Evolutionary conservation across 2,113 vertebrate genomes (phyloP).

Genomic region (Tyto alba): DNA sequence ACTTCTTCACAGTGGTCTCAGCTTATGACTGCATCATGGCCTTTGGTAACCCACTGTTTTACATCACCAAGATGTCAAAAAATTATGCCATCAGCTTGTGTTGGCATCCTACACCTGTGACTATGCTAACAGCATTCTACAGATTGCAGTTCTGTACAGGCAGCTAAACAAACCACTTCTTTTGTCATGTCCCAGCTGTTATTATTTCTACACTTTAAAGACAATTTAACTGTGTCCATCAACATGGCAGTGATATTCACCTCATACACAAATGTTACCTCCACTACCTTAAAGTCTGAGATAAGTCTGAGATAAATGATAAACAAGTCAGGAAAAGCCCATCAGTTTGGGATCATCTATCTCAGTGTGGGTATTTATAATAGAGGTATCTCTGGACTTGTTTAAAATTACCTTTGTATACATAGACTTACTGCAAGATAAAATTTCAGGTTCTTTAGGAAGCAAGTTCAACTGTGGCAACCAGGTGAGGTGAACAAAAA

Average conservation of each 20-base stretch:
- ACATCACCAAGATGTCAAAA: neutral
- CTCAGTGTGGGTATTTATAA: neutral
- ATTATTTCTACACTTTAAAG: neutral
- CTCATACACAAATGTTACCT: neutral
- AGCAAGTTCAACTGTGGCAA: neutral
- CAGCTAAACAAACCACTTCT: neutral
- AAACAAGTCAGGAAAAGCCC: neutral
- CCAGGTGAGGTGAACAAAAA: neutral
- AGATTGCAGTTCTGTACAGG: neutral
- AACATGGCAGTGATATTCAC: neutral
- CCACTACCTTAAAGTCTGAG: neutral
- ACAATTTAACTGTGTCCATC: neutral
- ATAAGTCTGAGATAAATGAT: neutral
- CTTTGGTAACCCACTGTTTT: neutral
- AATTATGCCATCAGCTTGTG: neutral
- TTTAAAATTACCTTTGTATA: neutral
- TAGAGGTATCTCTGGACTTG: neutral
- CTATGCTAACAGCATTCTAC: neutral
- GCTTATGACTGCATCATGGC: slow-evolving; percentile 26
- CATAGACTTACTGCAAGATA: neutral
- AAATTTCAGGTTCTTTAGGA: neutral
- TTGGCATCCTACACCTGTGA: neutral
- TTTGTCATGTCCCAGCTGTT: neutral
- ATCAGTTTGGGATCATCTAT: neutral
- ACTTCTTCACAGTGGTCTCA: slow-evolving; percentile 13